A percentile compares a stretch with the other conserved stretches of the same genome.
These are phyloP conservation scores for Pseudachorutes palmiensis DNA, from an alignment of 1,140 invertebrate genomes.

Conservation along the genomic window DNA sequence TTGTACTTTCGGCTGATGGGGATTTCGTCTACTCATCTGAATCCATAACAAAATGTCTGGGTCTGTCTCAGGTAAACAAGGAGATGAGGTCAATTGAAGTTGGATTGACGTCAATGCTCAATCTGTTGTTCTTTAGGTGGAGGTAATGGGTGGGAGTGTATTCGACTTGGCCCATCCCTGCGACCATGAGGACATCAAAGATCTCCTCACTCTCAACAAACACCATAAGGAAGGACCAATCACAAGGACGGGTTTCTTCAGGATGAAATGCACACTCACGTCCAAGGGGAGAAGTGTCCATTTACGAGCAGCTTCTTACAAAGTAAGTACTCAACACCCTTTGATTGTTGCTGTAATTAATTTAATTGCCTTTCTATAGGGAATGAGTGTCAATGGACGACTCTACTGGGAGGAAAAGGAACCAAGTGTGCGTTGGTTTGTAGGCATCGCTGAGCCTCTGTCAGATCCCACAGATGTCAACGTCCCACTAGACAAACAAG, in stretches of 20 bases:
- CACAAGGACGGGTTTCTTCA: constrained; percentile 60
- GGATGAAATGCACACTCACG: constrained; percentile 85
- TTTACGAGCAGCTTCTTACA: constrained; percentile 84
- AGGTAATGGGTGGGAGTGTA: constrained; percentile 85
- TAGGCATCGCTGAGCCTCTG: constrained; percentile 77
- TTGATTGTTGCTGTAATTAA: neutral
- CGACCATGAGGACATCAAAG: constrained; percentile 83
- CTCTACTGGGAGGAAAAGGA: constrained; percentile 17
- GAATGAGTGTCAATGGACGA: constrained; percentile 74
- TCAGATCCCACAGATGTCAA: constrained; percentile 89
- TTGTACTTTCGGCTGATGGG: constrained; percentile 75
- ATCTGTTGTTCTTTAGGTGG: constrained; percentile 51
- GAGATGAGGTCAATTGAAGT: neutral
- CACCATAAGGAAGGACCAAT: constrained; percentile 37
- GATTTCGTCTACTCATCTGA: constrained; percentile 86
- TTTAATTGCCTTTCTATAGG: constrained; percentile 49
- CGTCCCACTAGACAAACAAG: constrained; percentile 72
- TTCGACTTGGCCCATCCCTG: constrained; percentile 91
- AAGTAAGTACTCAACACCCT: constrained; percentile 61
- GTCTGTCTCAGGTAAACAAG: constrained; percentile 69
- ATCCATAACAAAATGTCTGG: constrained; percentile 79
- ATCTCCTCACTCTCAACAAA: constrained; percentile 57
- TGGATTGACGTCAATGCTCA: constrained; percentile 10
- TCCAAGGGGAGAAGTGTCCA: constrained; percentile 83
- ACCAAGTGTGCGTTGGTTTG: constrained; percentile 47